Percentiles rank a stretch among this genome's conserved stretches.
phyloP scores from a whole-genome alignment of 2,113 vertebrate species.

The Chitala chitala region DNA sequence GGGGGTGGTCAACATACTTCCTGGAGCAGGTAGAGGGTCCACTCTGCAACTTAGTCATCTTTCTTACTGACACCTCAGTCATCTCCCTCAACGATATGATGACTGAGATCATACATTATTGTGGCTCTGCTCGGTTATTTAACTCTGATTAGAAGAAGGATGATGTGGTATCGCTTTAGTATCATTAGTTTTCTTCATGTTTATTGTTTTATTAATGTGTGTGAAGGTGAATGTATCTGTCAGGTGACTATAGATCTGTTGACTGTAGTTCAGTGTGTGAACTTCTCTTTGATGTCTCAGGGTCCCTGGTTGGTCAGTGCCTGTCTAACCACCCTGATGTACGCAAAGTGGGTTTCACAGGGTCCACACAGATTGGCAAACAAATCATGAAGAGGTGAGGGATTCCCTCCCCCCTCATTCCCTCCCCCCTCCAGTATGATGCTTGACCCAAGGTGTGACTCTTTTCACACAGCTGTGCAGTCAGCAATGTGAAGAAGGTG shows the following conservation, averaged over 20 bases:
- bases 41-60: too few species aligned
- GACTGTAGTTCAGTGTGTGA: background rate
- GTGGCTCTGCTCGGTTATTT: too few species aligned
- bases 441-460: background rate
- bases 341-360: conserved; percentile 82
- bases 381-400: conserved; percentile 83
- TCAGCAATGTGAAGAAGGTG: conserved; percentile 81
- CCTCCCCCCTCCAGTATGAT: background rate
- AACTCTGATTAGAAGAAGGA: too few species aligned
- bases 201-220: too few species aligned
- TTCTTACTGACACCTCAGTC: too few species aligned
- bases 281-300: conserved; percentile 39
- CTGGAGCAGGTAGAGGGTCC: conserved; percentile 66
- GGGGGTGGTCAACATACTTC: conserved; percentile 76
- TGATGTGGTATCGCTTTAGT: too few species aligned
- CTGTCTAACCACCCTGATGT: conserved; percentile 77
- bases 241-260: too few species aligned
- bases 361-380: conserved; percentile 79
- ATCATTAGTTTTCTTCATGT: too few species aligned
- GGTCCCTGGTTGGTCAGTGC: conserved; percentile 70
- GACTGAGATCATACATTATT: too few species aligned
- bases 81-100: too few species aligned
- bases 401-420: background rate
- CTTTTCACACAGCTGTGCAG: conserved; percentile 63
- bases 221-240: too few species aligned